Conservation (phyloP, 2,888 invertebrate species). For the Maniola hyperantus region DNA sequence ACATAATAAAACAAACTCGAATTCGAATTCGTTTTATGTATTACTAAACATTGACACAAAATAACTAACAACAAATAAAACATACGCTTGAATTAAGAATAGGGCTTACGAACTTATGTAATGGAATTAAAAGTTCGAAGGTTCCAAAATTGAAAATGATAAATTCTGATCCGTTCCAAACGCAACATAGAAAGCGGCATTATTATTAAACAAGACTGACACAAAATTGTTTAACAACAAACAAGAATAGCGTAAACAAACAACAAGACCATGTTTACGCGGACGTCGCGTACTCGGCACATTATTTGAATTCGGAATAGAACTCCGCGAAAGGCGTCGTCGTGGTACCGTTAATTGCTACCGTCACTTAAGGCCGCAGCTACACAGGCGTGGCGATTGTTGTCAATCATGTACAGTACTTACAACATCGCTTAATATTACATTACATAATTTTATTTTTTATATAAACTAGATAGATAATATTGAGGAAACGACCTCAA, state of each 20-base stretch:
- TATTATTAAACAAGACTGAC: constrained; percentile 2
- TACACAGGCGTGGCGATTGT: constrained; percentile 39
- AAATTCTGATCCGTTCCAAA: background rate
- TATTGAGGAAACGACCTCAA: no score
- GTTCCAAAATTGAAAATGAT: background rate
- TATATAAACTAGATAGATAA: background rate
- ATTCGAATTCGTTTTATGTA: no score
- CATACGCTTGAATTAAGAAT: no score
- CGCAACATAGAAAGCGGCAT: constrained; percentile 3
- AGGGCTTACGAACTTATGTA: no score
- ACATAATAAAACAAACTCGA: no score
- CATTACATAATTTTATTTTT: background rate
- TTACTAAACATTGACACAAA: no score
- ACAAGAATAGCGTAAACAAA: constrained; percentile 22
- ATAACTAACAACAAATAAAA: no score
- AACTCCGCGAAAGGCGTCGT: constrained; percentile 64
- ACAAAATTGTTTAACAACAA: constrained; percentile 29
- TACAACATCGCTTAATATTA: background rate
- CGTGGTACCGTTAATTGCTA: constrained; percentile 71
- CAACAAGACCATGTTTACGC: constrained; percentile 50
- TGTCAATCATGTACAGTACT: constrained; percentile 8
- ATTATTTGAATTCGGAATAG: constrained; percentile 67
- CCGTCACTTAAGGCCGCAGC: constrained; percentile 56
- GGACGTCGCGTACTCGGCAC: constrained; percentile 54
- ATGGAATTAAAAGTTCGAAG: no score